Evolutionary conservation across 2,797 vertebrate species (phyloP).

Genomic region (Threskiornis aethiopicus): DNA sequence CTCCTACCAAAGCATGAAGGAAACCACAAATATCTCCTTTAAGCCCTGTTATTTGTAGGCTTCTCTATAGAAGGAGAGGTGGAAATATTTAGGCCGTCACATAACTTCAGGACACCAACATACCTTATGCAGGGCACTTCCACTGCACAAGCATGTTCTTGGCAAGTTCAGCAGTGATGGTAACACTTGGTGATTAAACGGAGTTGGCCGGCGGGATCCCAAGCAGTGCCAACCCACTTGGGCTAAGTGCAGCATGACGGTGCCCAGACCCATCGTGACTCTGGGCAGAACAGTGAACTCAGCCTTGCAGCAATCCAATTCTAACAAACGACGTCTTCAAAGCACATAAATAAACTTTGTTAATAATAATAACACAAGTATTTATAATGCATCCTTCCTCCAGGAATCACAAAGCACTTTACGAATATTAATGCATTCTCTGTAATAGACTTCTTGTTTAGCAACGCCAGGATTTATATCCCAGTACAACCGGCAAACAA

Average conservation of each 20-base stretch:
- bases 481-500: not conserved
- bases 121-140: not conserved
- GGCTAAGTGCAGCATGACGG: not conserved
- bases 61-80: not conserved
- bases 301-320: not conserved
- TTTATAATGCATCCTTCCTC: not conserved
- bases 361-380: not conserved
- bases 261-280: not conserved
- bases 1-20: not conserved
- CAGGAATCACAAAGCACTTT: not conserved
- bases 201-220: not conserved
- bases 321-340: not conserved
- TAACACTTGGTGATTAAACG: not conserved
- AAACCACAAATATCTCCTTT: not conserved
- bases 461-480: not conserved
- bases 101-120: not conserved
- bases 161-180: not conserved
- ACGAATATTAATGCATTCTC: not conserved
- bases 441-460: not conserved
- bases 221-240: not conserved
- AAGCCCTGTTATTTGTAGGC: not conserved
- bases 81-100: not conserved
- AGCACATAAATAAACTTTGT: not conserved
- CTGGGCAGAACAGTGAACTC: not conserved
- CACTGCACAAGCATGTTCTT: not conserved